Evolutionary conservation across 2,113 vertebrate genomes (phyloP).

Genomic region (Columba livia): DNA sequence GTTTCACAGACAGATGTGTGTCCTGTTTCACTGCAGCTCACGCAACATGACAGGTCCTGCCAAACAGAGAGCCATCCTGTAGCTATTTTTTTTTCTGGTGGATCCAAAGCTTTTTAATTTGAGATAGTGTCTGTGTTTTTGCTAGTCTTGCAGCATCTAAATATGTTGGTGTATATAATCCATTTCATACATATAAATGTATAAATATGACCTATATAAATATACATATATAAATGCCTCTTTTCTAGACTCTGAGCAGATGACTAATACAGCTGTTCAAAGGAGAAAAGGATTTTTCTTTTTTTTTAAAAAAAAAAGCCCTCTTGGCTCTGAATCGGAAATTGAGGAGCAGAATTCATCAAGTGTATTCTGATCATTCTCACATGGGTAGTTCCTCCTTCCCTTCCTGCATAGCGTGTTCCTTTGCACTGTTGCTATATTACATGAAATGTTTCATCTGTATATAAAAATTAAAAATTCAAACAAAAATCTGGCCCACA

Average conservation of each 20-base stretch:
- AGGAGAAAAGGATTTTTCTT: slow-evolving; percentile 21
- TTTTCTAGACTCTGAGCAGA: slow-evolving; percentile 69
- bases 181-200: slow-evolving; percentile 41
- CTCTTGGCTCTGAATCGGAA: slow-evolving; percentile 56
- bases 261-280: slow-evolving; percentile 73
- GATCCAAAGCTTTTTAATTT: slow-evolving; percentile 57
- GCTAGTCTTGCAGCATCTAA: slow-evolving; percentile 54
- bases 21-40: slow-evolving; percentile 37
- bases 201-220: slow-evolving; percentile 63
- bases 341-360: slow-evolving; percentile 60
- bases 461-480: slow-evolving; percentile 89
- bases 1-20: slow-evolving; percentile 40
- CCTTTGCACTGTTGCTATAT: slow-evolving; percentile 72
- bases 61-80: neutral
- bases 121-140: slow-evolving; percentile 53
- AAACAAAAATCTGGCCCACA: slow-evolving; percentile 86
- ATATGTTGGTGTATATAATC: slow-evolving; percentile 64
- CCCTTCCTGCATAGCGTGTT: slow-evolving; percentile 49
- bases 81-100: slow-evolving; percentile 49
- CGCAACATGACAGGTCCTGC: neutral
- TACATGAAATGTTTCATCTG: slow-evolving; percentile 79
- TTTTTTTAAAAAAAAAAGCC: neutral
- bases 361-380: slow-evolving; percentile 39
- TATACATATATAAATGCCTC: slow-evolving; percentile 41
- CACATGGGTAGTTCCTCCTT: slow-evolving; percentile 37